These are phyloP conservation scores for Vanessa atalanta DNA, from an alignment of 1,140 invertebrate species.

Conservation along the genomic window DNA sequence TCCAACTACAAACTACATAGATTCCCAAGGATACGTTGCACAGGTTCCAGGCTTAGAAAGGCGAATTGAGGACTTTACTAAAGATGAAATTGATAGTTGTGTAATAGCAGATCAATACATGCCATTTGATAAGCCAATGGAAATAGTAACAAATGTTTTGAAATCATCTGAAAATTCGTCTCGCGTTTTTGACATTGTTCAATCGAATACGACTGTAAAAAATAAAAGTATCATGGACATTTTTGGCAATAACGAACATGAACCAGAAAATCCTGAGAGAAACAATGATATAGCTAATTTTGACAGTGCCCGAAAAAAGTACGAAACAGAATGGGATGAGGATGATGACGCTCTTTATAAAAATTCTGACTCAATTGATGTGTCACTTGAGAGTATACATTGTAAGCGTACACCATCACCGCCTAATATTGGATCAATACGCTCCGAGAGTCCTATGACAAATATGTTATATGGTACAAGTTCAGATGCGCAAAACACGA, in stretches of 20 bases:
- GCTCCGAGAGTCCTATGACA: constrained; percentile 51
- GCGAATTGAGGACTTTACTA: constrained; percentile 49
- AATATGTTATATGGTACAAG: constrained; percentile 52
- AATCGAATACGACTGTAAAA: constrained; percentile 59
- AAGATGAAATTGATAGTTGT: constrained; percentile 57
- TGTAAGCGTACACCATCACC: constrained; percentile 44
- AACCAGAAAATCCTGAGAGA: constrained; percentile 49
- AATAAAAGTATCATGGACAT: constrained; percentile 74
- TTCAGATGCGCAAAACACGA: constrained; percentile 33
- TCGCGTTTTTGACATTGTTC: constrained; percentile 65
- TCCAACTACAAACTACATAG: background rate
- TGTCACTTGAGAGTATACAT: constrained; percentile 17
- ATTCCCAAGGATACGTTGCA: background rate
- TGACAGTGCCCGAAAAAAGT: constrained; percentile 55
- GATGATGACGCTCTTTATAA: constrained; percentile 79
- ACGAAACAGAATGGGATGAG: constrained; percentile 69
- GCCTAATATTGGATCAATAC: constrained; percentile 41
- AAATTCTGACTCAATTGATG: constrained; percentile 53
- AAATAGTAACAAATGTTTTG: constrained; percentile 22
- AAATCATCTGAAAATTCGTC: constrained; percentile 48
- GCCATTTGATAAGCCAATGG: constrained; percentile 52
- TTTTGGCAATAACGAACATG: constrained; percentile 54
- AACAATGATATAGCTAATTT: constrained; percentile 54
- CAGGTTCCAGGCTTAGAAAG: constrained; percentile 16
- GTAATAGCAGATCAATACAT: constrained; percentile 43